Percentiles rank a stretch among this genome's conserved stretches.
phyloP scores from a whole-genome alignment of 2,113 vertebrate species.

The Aythya baeri region DNA sequence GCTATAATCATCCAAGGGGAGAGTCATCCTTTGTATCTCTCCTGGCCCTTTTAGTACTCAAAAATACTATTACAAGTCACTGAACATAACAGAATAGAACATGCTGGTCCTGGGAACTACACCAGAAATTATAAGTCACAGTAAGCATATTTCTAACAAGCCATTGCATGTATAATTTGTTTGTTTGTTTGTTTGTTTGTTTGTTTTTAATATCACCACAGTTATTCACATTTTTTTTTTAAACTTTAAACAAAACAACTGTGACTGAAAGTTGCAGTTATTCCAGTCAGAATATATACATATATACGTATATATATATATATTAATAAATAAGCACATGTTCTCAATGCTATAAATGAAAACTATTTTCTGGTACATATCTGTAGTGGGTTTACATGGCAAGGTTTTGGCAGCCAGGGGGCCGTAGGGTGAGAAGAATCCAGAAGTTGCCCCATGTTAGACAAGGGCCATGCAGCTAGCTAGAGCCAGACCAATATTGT shows the following conservation, averaged over 20 bases:
- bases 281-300: neutral
- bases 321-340: neutral
- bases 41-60: neutral
- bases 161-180: neutral
- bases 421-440: no score
- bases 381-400: no score
- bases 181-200: neutral
- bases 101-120: neutral
- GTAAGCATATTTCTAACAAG: neutral
- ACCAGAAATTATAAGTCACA: neutral
- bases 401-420: no score
- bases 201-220: neutral
- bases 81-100: neutral
- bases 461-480: no score
- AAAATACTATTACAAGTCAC: neutral
- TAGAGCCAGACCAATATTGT: no score
- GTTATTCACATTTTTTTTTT: neutral
- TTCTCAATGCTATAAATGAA: neutral
- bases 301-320: neutral
- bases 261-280: neutral
- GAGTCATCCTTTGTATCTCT: neutral
- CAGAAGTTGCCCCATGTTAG: no score
- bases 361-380: neutral
- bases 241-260: neutral
- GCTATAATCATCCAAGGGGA: neutral